Base-by-base conservation (phyloP, 2,797 vertebrate species). In the Orestias chungarensis region DNA sequence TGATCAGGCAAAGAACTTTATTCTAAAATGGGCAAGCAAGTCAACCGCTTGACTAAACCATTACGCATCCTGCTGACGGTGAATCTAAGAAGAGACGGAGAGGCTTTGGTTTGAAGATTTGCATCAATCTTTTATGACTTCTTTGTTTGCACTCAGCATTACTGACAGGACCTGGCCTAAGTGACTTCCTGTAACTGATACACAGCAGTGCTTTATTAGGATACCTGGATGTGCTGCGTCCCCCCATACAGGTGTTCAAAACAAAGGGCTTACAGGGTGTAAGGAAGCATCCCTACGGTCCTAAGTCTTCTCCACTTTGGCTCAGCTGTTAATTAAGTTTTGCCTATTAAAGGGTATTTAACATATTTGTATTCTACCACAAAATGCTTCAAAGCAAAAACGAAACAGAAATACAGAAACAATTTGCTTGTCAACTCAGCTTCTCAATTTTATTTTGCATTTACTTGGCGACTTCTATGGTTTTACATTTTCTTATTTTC, bases 81-180 rank as follows among this genome's bases (percentile, higher is more conserved):
- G 27, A 74, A 71, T 68, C 68, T 18, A 61, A 62, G 72, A 72
- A 4, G 5, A 82, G 78, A 75, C 78, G 64, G 72, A 50, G 70
- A 82, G 73, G 54, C 82, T 84, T 75, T 87, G 87, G 82, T 91
- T 90, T 90, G 85, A 82, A 84, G 75, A 86, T 77, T 85, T 75
- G 73, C 87, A 92, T 93, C 69, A 91, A 93, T 92, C 82, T 90
- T 93, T 93, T 82, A 93, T 88, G 81, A 79, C 89, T 86, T 89
- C 88, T 92, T 91, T 91, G 89, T 93, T 91, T 89, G 88, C 91
- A 88, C 78, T 49, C 74, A 29, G 78, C 54, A 71, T 87, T 90
- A 88, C 86, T 89, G 83, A 75, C 85, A 82, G 87, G 83, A 89
- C 83, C 85, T 78, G 71, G 59, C 70, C 68, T 87, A 84, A 91